Conservation (phyloP, 2,888 invertebrate species). For the Acanthopleura granulata region DNA sequence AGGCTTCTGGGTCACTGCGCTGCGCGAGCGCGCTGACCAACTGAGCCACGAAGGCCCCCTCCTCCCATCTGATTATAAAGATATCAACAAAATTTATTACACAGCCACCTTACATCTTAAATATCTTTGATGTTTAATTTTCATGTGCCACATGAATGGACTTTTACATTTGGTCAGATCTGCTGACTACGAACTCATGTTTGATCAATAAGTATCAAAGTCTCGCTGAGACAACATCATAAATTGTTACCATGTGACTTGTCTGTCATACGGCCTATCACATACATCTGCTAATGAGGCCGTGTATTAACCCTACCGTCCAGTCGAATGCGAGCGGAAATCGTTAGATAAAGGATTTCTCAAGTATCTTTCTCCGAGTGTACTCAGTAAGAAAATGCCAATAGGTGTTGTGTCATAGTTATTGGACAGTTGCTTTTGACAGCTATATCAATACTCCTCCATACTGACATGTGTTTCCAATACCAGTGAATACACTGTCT, state of each 20-base stretch:
- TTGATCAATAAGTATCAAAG: not conserved
- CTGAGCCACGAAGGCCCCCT: too few species aligned
- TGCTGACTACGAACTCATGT: too few species aligned
- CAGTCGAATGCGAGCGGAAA: not conserved
- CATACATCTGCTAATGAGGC: not conserved
- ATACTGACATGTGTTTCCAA: too few species aligned
- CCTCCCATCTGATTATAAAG: too few species aligned
- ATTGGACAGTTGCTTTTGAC: slow-evolving; percentile 14
- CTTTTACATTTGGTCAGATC: too few species aligned
- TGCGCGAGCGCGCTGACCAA: too few species aligned
- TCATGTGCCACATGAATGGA: too few species aligned
- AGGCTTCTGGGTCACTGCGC: too few species aligned
- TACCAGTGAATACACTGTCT: too few species aligned
- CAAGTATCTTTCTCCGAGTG: not conserved
- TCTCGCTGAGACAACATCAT: not conserved
- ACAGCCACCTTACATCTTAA: too few species aligned
- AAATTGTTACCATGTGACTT: not conserved
- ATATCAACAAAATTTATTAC: too few species aligned
- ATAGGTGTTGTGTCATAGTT: not conserved
- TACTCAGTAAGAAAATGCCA: not conserved
- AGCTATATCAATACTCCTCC: not conserved
- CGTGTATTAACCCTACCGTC: not conserved
- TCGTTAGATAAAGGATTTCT: slow-evolving; percentile 7
- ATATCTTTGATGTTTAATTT: too few species aligned
- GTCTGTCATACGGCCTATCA: not conserved